Conservation (phyloP, 2,888 invertebrate genomes). For the Ophioninae sp. region DNA sequence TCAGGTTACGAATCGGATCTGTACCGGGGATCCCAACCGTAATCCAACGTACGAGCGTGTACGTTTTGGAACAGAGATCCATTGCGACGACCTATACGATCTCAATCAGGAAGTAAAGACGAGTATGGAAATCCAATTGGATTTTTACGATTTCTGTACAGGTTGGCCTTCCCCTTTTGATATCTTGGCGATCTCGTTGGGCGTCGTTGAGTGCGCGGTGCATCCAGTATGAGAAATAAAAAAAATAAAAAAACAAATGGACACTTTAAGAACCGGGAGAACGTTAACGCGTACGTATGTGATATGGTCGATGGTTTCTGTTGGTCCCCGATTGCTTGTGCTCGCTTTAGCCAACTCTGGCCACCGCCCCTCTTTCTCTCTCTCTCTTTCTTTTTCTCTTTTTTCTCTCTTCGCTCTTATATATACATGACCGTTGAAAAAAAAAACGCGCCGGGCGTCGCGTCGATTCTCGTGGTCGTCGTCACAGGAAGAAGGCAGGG, state of each 20-base stretch:
- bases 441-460: constrained; percentile 53
- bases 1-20: no score
- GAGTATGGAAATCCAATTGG: no score
- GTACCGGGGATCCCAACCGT: no score
- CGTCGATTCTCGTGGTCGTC: constrained; percentile 60
- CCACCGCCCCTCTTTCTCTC: constrained; percentile 48
- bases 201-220: constrained; percentile 70
- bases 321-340: constrained; percentile 70
- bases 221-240: constrained; percentile 1
- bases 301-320: constrained; percentile 66
- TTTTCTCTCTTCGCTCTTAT: constrained; percentile 10
- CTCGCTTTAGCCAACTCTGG: constrained; percentile 54
- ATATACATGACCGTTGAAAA: constrained; percentile 35
- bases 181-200: constrained; percentile 52
- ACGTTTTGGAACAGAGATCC: no score
- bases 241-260: no score
- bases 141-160: not conserved
- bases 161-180: not conserved
- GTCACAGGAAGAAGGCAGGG: constrained; percentile 81
- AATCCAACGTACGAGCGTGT: no score
- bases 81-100: no score
- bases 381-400: constrained; percentile 18
- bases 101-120: no score
- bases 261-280: constrained; percentile 5
- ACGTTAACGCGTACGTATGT: constrained; percentile 41